Conservation (phyloP, 2,797 vertebrate genomes). For the Brachymystax lenok region DNA sequence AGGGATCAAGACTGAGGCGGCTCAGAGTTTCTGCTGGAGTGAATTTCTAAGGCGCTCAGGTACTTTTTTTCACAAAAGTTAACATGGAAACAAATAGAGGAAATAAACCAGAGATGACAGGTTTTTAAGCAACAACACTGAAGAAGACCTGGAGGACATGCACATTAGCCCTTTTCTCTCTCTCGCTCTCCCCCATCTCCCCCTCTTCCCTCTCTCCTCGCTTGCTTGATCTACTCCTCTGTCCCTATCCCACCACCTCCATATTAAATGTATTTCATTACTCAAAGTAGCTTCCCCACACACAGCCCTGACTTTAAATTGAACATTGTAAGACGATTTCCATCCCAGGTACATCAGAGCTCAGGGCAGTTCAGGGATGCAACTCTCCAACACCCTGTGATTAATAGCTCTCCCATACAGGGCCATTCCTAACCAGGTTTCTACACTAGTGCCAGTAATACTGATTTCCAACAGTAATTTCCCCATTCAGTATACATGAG, state of each 20-base stretch:
- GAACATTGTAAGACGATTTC: slow-evolving; percentile 64
- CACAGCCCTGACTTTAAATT: slow-evolving; percentile 48
- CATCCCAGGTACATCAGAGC: slow-evolving; percentile 61
- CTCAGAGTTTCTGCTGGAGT: slow-evolving; percentile 79
- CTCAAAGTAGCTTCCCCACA: slow-evolving; percentile 33
- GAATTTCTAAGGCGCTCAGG: slow-evolving; percentile 85
- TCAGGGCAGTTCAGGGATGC: slow-evolving; percentile 12
- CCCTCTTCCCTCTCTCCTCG: neutral
- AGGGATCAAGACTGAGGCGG: slow-evolving; percentile 47
- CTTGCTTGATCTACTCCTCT: neutral
- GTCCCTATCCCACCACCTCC: slow-evolving; percentile 31
- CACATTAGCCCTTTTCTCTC: neutral
- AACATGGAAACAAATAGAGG: neutral
- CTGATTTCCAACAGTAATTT: slow-evolving; percentile 59
- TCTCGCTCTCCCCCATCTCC: neutral
- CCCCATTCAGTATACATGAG: slow-evolving; percentile 61
- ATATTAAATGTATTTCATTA: slow-evolving; percentile 47
- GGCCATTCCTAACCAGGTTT: slow-evolving; percentile 69
- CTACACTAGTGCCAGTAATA: slow-evolving; percentile 52
- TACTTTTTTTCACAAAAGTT: slow-evolving; percentile 56
- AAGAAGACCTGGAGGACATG: neutral
- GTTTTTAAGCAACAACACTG: neutral
- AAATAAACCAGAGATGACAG: neutral
- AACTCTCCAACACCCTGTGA: slow-evolving; percentile 46
- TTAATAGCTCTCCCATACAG: slow-evolving; percentile 64